Conservation (phyloP, 2,797 vertebrate genomes). For the Sylvilagus floridanus region DNA sequence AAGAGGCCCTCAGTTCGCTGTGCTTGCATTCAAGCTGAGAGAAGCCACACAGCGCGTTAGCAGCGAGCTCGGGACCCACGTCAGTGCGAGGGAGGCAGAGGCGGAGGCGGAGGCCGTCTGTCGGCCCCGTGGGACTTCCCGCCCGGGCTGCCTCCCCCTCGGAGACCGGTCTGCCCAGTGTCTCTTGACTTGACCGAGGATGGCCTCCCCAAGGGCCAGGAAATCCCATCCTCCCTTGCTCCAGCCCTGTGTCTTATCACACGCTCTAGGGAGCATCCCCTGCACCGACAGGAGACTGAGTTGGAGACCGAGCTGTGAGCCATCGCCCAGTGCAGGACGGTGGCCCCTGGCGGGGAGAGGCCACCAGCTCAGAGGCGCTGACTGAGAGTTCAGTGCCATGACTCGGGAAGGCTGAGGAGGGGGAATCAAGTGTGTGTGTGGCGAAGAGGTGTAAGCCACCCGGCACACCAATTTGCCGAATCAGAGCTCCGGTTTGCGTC, state of each 20-base stretch:
- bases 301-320: no score
- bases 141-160: no score
- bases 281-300: not conserved
- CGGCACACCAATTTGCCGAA: no score
- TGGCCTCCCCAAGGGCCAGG: not conserved
- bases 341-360: not conserved
- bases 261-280: accelerated
- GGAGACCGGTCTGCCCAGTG: not conserved
- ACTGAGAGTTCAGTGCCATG: not conserved
- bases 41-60: slow-evolving; percentile 48
- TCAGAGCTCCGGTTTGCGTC: no score
- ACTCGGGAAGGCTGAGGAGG: not conserved
- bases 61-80: not conserved
- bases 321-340: no score
- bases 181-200: not conserved
- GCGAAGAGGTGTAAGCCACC: not conserved
- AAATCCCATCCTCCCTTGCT: not conserved
- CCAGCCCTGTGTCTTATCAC: not conserved
- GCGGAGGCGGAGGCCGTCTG: no score
- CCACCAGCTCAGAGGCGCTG: accelerated
- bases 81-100: no score
- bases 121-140: no score
- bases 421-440: not conserved
- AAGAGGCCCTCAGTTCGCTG: not conserved
- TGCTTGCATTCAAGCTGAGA: not conserved